Conservation (phyloP, 2,797 vertebrate species). For the Acanthurus tractus region DNA sequence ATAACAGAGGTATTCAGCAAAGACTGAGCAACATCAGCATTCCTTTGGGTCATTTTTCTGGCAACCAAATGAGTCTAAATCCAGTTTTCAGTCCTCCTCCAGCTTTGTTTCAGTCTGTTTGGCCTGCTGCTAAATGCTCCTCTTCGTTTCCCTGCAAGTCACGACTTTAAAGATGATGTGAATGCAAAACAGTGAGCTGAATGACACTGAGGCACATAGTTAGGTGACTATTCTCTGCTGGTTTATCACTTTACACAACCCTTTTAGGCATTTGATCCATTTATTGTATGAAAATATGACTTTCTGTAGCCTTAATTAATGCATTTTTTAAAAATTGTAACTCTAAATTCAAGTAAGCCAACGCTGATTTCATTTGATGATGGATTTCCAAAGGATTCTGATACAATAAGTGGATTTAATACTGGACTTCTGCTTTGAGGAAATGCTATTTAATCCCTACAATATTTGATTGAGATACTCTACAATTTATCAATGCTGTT, state of each 20-base stretch:
- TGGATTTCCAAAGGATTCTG: neutral
- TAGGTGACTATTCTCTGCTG: neutral
- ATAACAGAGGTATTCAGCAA: too few relatives aligned
- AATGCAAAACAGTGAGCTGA: neutral
- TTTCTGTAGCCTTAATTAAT: neutral
- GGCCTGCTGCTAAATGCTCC: too few relatives aligned
- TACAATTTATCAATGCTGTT: constrained; percentile 6
- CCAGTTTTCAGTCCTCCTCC: too few relatives aligned
- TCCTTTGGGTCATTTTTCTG: too few relatives aligned
- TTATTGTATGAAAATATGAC: neutral
- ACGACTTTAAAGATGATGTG: neutral
- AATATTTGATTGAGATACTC: neutral
- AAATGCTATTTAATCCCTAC: neutral
- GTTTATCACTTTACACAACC: neutral
- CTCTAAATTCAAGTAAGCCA: neutral
- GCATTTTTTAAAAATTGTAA: neutral
- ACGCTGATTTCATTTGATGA: neutral
- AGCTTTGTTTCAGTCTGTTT: too few relatives aligned
- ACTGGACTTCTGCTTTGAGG: neutral
- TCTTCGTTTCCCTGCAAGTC: too few relatives aligned
- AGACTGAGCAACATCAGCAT: too few relatives aligned
- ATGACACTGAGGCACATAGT: neutral
- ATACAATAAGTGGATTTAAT: neutral
- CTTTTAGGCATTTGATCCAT: neutral
- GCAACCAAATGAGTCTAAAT: too few relatives aligned